Evolutionary conservation across 2,888 invertebrate species (phyloP).

Genomic region (Aethes cnicana): DNA sequence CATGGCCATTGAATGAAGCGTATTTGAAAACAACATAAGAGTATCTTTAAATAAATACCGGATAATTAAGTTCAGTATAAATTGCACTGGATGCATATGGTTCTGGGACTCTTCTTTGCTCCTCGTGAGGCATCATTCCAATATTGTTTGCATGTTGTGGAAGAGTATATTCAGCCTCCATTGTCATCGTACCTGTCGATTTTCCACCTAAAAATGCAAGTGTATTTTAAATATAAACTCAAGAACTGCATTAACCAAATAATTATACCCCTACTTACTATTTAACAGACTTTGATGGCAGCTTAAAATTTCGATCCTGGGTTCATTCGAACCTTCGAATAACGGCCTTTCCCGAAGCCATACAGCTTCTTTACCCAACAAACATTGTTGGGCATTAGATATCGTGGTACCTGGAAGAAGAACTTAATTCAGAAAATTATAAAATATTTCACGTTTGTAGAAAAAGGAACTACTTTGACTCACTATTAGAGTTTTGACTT

Average conservation of each 20-base stretch:
- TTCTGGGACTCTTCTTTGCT: constrained; percentile 76
- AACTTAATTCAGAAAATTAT: constrained; percentile 7
- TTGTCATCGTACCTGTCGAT: constrained; percentile 68
- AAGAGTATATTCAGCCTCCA: constrained; percentile 76
- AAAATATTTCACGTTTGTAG: background rate
- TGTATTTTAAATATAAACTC: background rate
- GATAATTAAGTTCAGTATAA: constrained; percentile 76
- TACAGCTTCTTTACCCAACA: constrained; percentile 74
- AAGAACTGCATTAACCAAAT: background rate
- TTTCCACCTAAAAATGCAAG: constrained; percentile 56
- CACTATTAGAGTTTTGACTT: constrained; percentile 66
- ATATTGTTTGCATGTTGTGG: constrained; percentile 67
- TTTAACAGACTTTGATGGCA: constrained; percentile 72
- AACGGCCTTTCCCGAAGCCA: constrained; percentile 72
- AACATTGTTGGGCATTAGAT: constrained; percentile 72
- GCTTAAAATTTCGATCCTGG: constrained; percentile 73
- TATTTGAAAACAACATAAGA: background rate
- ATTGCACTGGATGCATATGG: constrained; percentile 90
- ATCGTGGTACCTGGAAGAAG: constrained; percentile 60
- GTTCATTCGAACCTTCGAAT: constrained; percentile 73
- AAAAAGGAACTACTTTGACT: constrained; percentile 32
- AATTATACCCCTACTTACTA: constrained; percentile 45
- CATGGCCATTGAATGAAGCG: too few species aligned
- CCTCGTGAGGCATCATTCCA: constrained; percentile 64
- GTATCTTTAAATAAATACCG: constrained; percentile 47